phyloP scores from a whole-genome alignment of 2,888 invertebrate species.

The Itoplectis maculator region DNA sequence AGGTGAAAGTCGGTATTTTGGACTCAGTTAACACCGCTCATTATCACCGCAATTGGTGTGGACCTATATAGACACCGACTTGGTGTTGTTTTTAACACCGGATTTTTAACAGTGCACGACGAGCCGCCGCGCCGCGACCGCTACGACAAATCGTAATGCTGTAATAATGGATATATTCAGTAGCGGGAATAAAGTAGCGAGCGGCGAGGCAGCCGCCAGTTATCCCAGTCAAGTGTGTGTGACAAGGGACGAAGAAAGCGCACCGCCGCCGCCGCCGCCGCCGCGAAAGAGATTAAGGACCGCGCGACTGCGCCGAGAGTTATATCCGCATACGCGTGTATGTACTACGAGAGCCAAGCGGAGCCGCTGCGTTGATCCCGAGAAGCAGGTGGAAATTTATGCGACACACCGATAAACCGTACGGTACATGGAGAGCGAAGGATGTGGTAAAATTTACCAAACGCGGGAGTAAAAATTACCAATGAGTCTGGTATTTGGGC shows the following conservation, averaged over 20 bases:
- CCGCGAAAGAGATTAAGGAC: slow-evolving; percentile 54
- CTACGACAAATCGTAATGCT: slow-evolving; percentile 75
- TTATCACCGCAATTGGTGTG: no score
- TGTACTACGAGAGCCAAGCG: slow-evolving; percentile 53
- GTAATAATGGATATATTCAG: slow-evolving; percentile 76
- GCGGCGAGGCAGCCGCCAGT: slow-evolving; percentile 79
- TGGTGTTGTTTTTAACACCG: no score
- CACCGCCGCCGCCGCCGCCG: no score
- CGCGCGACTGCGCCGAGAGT: slow-evolving; percentile 56
- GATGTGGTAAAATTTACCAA: no score
- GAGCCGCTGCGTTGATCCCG: slow-evolving; percentile 53
- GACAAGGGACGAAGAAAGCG: slow-evolving; percentile 34
- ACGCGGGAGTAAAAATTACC: no score
- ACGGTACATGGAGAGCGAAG: no score
- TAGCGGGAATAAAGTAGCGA: slow-evolving; percentile 41
- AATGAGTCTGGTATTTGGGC: no score
- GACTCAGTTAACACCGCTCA: no score
- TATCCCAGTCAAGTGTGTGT: slow-evolving; percentile 74
- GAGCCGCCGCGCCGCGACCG: no score
- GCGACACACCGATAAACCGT: slow-evolving; percentile 67
- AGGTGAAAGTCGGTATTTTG: no score
- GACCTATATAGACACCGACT: no score
- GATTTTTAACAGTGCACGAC: no score
- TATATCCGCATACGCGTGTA: slow-evolving; percentile 40
- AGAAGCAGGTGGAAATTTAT: slow-evolving; percentile 65